Percentiles rank a stretch among this genome's conserved stretches.
These are phyloP conservation scores for Drosophila antonietae DNA, from an alignment of 2,888 invertebrate species.

Conservation along the genomic window DNA sequence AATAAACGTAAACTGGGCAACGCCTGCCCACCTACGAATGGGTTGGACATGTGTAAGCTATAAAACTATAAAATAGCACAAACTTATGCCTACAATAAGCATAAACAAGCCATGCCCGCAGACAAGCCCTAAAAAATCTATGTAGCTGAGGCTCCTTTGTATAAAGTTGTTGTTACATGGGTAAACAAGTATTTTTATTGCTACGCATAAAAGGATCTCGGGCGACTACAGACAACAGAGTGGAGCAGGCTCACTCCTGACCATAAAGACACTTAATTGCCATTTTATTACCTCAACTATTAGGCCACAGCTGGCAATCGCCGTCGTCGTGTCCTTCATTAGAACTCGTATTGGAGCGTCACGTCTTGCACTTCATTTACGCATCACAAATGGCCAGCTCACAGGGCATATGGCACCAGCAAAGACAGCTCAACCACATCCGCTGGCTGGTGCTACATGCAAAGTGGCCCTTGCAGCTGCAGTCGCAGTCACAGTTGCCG, in stretches of 20 bases:
- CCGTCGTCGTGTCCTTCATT: slow-evolving; percentile 55
- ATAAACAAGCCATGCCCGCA: slow-evolving; percentile 55
- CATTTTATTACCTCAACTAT: slow-evolving; percentile 78
- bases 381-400: slow-evolving; percentile 41
- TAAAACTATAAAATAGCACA: slow-evolving; percentile 74
- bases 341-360: slow-evolving; percentile 39
- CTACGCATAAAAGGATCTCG: slow-evolving; percentile 72
- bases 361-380: slow-evolving; percentile 60
- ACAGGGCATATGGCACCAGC: slow-evolving; percentile 57
- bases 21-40: slow-evolving; percentile 61
- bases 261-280: slow-evolving; percentile 77
- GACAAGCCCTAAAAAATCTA: slow-evolving; percentile 43
- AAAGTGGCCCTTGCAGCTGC: slow-evolving; percentile 57
- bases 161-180: slow-evolving; percentile 77
- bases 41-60: slow-evolving; percentile 60
- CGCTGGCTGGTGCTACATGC: slow-evolving; percentile 50
- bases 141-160: slow-evolving; percentile 27
- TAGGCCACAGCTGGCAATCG: slow-evolving; percentile 44
- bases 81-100: slow-evolving; percentile 73
- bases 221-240: slow-evolving; percentile 30
- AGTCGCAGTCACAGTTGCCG: slow-evolving; percentile 15
- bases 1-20: slow-evolving; percentile 73
- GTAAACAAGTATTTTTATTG: slow-evolving; percentile 80
- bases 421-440: slow-evolving; percentile 17
- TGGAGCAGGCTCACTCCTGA: slow-evolving; percentile 46